Conservation (phyloP, 2,797 vertebrate genomes). For the Pipistrellus kuhlii region DNA sequence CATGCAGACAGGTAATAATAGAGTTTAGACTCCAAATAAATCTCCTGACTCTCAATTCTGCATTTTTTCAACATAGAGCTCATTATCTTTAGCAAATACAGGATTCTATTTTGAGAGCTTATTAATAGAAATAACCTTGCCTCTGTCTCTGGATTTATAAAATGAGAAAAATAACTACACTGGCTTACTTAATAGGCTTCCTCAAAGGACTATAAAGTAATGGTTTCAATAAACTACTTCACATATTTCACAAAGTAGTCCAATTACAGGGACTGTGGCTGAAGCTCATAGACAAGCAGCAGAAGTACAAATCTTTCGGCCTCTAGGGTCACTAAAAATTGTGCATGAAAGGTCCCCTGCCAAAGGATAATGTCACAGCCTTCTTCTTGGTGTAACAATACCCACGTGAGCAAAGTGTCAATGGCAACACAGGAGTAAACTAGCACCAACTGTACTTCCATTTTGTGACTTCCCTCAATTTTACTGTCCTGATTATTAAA, state of each 20-base stretch:
- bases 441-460: background rate
- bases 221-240: background rate
- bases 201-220: background rate
- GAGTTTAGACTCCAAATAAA: background rate
- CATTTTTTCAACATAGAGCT: background rate
- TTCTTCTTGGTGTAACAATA: background rate
- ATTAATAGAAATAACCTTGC: conserved; percentile 13
- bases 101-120: background rate
- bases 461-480: background rate
- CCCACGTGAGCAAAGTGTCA: background rate
- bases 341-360: background rate
- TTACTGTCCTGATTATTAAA: conserved; percentile 26
- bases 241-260: background rate
- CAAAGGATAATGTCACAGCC: background rate
- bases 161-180: background rate
- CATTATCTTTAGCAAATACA: background rate
- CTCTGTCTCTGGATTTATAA: background rate
- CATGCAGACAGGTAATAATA: background rate
- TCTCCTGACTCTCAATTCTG: background rate
- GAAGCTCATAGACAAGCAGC: background rate
- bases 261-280: background rate
- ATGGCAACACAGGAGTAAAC: background rate
- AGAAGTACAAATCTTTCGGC: background rate
- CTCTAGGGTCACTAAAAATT: background rate
- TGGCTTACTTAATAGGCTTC: background rate